Percentiles rank a stretch among this genome's conserved stretches.
Conservation (phyloP, 2,113 vertebrate genomes). For the Cricetomys ansorgei region DNA sequence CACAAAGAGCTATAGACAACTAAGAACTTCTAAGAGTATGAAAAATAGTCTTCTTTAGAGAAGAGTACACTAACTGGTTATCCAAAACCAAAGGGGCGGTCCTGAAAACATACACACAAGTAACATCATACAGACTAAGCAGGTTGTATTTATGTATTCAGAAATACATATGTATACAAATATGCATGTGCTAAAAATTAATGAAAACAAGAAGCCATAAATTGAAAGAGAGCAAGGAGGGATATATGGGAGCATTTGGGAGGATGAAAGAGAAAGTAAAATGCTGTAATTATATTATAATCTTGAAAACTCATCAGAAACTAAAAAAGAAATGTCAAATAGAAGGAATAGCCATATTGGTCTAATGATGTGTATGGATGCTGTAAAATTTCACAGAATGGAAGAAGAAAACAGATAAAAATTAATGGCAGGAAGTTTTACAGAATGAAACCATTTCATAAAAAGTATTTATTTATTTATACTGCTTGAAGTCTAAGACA, state of each 20-base stretch:
- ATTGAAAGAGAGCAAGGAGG: background rate
- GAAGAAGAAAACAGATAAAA: conserved; percentile 19
- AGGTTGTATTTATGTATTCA: background rate
- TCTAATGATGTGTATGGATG: background rate
- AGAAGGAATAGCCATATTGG: background rate
- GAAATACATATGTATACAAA: background rate
- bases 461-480: background rate
- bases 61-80: background rate
- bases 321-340: background rate
- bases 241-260: background rate
- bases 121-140: background rate
- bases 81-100: background rate
- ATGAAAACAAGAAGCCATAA: background rate
- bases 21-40: background rate
- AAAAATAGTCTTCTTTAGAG: background rate
- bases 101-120: background rate
- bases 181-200: background rate
- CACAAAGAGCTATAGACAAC: background rate
- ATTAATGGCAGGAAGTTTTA: conserved; percentile 19
- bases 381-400: background rate
- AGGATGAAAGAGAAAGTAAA: background rate
- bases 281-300: background rate
- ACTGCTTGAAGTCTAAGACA: conserved; percentile 23
- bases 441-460: background rate
- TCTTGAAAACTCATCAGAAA: background rate